A percentile compares a stretch with the other conserved stretches of the same genome.
Conservation (phyloP, 2,113 vertebrate species). For the Sus scrofa region DNA sequence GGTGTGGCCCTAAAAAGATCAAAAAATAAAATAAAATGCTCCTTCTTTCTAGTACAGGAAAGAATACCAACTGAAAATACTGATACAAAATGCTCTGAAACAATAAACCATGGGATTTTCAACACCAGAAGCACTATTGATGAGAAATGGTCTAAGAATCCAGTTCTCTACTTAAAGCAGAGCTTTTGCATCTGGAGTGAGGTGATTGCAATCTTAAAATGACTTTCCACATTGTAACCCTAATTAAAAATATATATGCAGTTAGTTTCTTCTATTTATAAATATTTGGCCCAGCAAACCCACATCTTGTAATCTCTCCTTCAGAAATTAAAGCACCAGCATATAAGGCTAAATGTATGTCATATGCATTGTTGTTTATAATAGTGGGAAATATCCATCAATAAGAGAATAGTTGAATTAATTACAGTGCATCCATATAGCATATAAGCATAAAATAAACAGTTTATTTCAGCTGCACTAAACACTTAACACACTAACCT, state of each 20-base stretch:
- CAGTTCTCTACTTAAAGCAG: neutral
- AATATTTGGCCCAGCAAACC: conserved; percentile 2
- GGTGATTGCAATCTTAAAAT: conserved; percentile 26
- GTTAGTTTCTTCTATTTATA: neutral
- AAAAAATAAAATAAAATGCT: neutral
- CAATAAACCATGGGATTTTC: neutral
- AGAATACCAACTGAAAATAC: conserved; percentile 19
- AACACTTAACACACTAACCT: neutral
- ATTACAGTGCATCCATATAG: neutral
- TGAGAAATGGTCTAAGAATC: conserved; percentile 35
- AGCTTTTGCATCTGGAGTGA: conserved; percentile 35
- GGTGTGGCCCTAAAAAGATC: no score
- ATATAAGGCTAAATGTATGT: conserved; percentile 47
- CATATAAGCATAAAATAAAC: conserved; percentile 36
- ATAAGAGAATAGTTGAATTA: conserved; percentile 11
- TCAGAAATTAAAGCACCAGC: conserved; percentile 28
- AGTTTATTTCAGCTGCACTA: conserved; percentile 11
- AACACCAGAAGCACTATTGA: neutral
- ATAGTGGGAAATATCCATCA: conserved; percentile 1
- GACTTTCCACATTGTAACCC: neutral
- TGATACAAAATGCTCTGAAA: conserved; percentile 14
- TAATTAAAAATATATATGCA: conserved; percentile 22
- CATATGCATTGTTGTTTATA: conserved; percentile 29
- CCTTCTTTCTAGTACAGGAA: neutral
- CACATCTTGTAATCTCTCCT: neutral